Evolutionary conservation across 1,140 invertebrate species (phyloP).

Genomic region (Mycetomoellerius zeteki): DNA sequence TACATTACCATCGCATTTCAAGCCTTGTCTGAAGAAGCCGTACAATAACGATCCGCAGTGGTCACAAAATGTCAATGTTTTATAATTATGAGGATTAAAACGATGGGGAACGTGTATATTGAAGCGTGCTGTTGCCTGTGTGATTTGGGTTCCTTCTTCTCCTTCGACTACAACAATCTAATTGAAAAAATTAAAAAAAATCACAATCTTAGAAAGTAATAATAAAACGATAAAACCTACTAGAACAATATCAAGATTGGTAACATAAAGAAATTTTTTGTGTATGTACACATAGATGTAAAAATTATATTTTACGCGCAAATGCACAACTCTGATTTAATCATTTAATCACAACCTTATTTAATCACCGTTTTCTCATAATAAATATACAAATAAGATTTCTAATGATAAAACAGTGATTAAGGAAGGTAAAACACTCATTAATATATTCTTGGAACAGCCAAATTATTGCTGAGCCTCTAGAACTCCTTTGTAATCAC

Average conservation of each 20-base stretch:
- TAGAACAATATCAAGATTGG: conserved; percentile 1
- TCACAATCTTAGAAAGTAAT: conserved; percentile 65
- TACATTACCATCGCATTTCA: conserved; percentile 96
- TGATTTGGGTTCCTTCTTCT: conserved; percentile 66
- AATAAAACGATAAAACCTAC: conserved; percentile 67
- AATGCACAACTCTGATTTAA: no score
- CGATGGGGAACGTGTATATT: conserved; percentile 99
- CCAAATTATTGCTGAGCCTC: no score
- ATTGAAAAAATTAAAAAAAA: conserved; percentile 43
- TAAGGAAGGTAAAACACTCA: no score
- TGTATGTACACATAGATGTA: neutral
- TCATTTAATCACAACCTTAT: no score
- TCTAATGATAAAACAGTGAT: no score
- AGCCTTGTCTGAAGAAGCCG: conserved; percentile 98
- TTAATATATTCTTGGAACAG: no score
- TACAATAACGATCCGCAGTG: conserved; percentile 99
- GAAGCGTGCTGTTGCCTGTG: conserved; percentile 93
- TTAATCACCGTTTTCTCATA: no score
- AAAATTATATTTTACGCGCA: neutral
- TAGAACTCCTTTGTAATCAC: no score
- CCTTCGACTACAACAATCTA: conserved; percentile 51
- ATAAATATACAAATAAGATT: no score
- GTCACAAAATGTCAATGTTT: conserved; percentile 99
- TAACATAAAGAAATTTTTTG: conserved; percentile 9
- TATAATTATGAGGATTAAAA: conserved; percentile 97